Conservation (phyloP, 1,140 invertebrate species). For the Drosophila serrata region DNA sequence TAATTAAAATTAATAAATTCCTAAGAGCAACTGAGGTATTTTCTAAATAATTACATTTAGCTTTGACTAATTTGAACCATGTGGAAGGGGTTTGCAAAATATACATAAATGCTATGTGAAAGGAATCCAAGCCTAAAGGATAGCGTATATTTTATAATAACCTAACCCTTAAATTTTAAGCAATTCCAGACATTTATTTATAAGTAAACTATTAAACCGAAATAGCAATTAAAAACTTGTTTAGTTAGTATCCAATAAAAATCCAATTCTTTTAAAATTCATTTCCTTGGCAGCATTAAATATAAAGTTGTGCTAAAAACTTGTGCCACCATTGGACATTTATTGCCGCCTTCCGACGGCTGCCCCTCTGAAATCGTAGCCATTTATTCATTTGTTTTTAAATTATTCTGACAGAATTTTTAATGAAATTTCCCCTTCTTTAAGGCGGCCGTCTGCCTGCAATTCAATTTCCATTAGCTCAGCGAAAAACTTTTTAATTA, state of each 20-base stretch:
- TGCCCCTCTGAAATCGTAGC: not conserved
- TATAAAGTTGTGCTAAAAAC: constrained; percentile 15
- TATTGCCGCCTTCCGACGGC: constrained; percentile 1
- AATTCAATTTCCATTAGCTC: constrained; percentile 75
- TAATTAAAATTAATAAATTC: constrained; percentile 6
- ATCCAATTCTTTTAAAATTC: not conserved
- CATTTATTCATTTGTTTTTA: constrained; percentile 35
- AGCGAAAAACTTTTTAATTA: constrained; percentile 77
- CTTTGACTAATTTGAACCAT: not conserved
- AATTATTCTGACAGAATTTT: constrained; percentile 65
- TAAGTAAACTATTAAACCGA: not conserved
- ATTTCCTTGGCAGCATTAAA: not conserved
- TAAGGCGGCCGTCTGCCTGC: constrained; percentile 23
- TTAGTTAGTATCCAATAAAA: not conserved
- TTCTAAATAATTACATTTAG: constrained; percentile 3
- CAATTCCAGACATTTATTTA: not conserved
- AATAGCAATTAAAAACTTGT: not conserved
- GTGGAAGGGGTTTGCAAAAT: too few species aligned
- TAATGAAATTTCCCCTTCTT: constrained; percentile 44
- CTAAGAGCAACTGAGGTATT: not conserved
- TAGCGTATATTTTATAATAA: not conserved
- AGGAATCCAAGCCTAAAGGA: not conserved
- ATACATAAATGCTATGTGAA: not conserved
- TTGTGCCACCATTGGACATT: constrained; percentile 23
- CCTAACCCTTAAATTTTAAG: not conserved